Conservation (phyloP, 2,797 vertebrate genomes). For the Dicrostonyx torquatus region DNA sequence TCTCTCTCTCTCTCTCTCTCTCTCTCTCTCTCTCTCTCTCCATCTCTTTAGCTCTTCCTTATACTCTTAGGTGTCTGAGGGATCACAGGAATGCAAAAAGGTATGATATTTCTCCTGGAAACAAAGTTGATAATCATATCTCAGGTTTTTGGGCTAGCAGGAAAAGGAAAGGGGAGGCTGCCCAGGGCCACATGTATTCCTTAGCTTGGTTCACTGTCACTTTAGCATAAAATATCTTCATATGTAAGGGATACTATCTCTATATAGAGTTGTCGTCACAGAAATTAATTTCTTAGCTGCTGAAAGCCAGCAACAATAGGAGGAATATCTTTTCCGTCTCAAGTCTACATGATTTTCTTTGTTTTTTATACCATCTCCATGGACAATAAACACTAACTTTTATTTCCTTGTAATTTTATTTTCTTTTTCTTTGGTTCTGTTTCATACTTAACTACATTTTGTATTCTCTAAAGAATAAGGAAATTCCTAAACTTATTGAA, state of each 20-base stretch:
- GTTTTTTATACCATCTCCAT: background rate
- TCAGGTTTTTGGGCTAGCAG: background rate
- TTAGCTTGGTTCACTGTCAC: background rate
- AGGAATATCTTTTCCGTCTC: background rate
- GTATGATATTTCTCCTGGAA: background rate
- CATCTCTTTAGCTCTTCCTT: background rate
- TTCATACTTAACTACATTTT: background rate
- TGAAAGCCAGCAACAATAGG: background rate
- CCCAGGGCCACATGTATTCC: background rate
- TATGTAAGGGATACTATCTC: background rate
- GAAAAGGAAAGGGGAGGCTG: background rate
- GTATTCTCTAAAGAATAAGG: background rate
- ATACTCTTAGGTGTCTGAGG: background rate
- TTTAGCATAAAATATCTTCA: too few relatives aligned
- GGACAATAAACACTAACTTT: background rate
- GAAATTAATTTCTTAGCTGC: background rate
- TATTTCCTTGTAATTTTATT: conserved; percentile 31
- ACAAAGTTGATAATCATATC: background rate
- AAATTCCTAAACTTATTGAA: background rate
- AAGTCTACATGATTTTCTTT: background rate
- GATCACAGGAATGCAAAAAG: background rate
- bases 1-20: too few relatives aligned
- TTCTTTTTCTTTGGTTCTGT: background rate
- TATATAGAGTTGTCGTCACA: background rate
- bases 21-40: too few relatives aligned